phyloP scores from a whole-genome alignment of 2,888 invertebrate species.

The Melieria picta region DNA sequence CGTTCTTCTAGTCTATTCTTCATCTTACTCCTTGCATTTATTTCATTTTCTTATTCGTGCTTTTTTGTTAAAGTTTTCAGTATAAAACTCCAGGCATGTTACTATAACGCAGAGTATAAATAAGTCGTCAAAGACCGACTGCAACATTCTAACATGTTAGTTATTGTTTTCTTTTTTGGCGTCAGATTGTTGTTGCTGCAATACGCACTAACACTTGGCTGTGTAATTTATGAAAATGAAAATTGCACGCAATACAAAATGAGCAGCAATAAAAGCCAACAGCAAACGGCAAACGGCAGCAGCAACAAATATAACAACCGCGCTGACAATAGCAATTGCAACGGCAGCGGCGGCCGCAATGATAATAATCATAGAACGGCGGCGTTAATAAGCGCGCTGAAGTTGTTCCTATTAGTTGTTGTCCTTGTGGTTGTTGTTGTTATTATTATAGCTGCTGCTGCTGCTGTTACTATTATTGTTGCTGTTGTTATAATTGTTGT shows the following conservation, averaged over 20 bases:
- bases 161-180: too few species aligned
- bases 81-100: background rate
- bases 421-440: too few species aligned
- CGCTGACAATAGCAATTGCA: background rate
- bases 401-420: too few species aligned
- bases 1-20: too few species aligned
- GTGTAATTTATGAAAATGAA: slow-evolving; percentile 22
- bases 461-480: too few species aligned
- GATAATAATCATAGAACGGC: background rate
- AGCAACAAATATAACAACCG: background rate
- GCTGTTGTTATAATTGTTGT: too few species aligned
- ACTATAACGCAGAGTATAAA: background rate
- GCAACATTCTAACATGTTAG: too few species aligned
- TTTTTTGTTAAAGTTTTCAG: too few species aligned
- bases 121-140: too few species aligned
- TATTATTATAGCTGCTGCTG: too few species aligned
- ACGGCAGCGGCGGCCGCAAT: background rate
- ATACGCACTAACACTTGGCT: background rate
- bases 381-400: background rate
- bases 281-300: slow-evolving; percentile 10
- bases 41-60: background rate
- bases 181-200: background rate
- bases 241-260: slow-evolving; percentile 8
- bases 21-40: too few species aligned
- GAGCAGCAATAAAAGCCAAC: slow-evolving; percentile 23